Percentiles rank a stretch among this genome's conserved stretches.
Conservation (phyloP, 2,888 invertebrate species). For the Leptinotarsa juncta region DNA sequence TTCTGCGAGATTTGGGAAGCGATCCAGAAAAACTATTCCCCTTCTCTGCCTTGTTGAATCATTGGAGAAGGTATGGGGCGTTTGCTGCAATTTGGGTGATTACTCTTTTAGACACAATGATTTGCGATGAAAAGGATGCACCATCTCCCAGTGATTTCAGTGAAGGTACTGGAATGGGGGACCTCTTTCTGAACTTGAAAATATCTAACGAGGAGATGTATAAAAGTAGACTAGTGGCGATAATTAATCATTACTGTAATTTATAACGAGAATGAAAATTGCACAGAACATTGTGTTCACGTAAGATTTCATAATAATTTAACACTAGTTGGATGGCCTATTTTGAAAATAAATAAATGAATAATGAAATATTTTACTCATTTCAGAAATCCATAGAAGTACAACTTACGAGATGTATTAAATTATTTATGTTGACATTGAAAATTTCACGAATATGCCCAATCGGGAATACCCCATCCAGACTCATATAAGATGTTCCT, state of each 20-base stretch:
- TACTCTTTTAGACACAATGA: conserved; percentile 10
- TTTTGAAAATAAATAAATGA: too few species aligned
- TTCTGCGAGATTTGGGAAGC: conserved; percentile 51
- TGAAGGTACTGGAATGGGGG: conserved; percentile 13
- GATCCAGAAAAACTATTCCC: conserved; percentile 55
- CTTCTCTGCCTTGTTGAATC: conserved; percentile 48
- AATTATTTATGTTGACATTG: too few species aligned
- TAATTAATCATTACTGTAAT: conserved; percentile 6
- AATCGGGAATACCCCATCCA: too few species aligned
- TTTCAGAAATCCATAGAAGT: too few species aligned
- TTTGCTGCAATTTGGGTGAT: conserved; percentile 2
- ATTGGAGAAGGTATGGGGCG: conserved; percentile 53
- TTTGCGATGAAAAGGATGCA: conserved; percentile 14
- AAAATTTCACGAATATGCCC: too few species aligned
- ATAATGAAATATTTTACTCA: too few species aligned
- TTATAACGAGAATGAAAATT: not conserved
- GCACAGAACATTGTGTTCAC: too few species aligned
- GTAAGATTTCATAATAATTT: too few species aligned
- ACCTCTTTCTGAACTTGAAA: conserved; percentile 10
- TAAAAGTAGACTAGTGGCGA: conserved; percentile 12
- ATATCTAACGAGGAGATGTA: conserved; percentile 8
- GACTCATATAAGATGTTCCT: too few species aligned
- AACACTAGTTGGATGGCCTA: too few species aligned
- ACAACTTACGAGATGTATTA: too few species aligned
- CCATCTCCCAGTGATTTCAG: conserved; percentile 3